Conservation (phyloP, 2,888 invertebrate genomes). For the Aphodius sticticus region DNA sequence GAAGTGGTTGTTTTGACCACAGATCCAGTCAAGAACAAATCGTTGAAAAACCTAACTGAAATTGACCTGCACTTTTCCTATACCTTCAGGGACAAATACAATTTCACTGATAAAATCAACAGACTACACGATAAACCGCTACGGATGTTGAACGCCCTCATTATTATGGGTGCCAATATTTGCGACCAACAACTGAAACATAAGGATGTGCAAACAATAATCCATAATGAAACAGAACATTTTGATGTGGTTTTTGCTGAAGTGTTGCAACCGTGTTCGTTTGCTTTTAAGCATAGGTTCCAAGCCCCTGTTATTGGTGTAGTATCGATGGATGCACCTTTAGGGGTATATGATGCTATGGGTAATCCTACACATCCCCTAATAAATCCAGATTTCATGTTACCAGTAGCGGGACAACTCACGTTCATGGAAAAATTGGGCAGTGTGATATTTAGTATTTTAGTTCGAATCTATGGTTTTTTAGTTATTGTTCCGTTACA, state of each 20-base stretch:
- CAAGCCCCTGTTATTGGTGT: conserved; percentile 65
- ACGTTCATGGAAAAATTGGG: conserved; percentile 37
- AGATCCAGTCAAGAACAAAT: conserved; percentile 56
- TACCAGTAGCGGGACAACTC: conserved; percentile 59
- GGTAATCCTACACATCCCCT: conserved; percentile 65
- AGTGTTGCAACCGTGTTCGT: conserved; percentile 62
- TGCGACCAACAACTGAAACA: conserved; percentile 20
- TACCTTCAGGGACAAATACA: conserved; percentile 29
- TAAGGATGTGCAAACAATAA: conserved; percentile 34
- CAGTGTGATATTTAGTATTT: background rate
- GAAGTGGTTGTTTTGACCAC: conserved; percentile 60
- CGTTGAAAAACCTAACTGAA: conserved; percentile 56
- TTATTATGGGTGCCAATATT: conserved; percentile 14
- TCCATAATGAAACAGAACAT: conserved; percentile 46
- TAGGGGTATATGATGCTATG: conserved; percentile 63
- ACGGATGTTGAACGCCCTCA: conserved; percentile 37
- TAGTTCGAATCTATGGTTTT: conserved; percentile 13
- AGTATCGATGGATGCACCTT: conserved; percentile 61
- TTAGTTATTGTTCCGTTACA: conserved; percentile 35
- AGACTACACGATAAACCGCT: conserved; percentile 23
- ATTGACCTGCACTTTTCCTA: conserved; percentile 57
- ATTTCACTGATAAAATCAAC: conserved; percentile 18
- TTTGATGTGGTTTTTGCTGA: conserved; percentile 68
- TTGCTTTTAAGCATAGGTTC: conserved; percentile 65
- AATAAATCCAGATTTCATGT: conserved; percentile 63